These are phyloP conservation scores for Zaprionus gabonicus DNA, from an alignment of 1,140 invertebrate species.

Conservation along the genomic window DNA sequence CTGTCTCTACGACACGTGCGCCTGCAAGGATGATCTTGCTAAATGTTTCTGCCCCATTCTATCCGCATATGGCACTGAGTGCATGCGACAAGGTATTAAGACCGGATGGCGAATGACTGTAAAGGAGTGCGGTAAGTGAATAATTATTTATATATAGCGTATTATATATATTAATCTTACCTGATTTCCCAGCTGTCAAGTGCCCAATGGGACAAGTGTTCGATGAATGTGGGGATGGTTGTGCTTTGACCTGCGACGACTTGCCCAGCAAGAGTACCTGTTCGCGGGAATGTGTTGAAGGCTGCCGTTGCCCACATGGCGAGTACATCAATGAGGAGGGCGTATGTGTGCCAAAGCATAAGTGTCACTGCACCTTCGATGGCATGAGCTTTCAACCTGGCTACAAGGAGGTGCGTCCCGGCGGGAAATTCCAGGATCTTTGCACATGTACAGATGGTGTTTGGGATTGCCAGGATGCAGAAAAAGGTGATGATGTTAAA, in stretches of 20 bases:
- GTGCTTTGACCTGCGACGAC: constrained; percentile 89
- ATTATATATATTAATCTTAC: background rate
- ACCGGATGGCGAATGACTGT: constrained; percentile 92
- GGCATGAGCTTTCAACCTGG: constrained; percentile 90
- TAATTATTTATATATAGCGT: background rate
- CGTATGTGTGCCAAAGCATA: constrained; percentile 90
- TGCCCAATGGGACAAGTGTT: constrained; percentile 92
- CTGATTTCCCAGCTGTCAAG: constrained; percentile 85
- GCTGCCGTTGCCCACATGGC: constrained; percentile 93
- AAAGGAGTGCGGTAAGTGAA: constrained; percentile 87
- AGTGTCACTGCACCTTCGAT: constrained; percentile 91
- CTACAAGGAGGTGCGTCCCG: constrained; percentile 89
- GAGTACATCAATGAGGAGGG: constrained; percentile 89
- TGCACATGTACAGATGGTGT: constrained; percentile 91
- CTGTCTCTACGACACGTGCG: constrained; percentile 94
- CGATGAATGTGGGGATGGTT: constrained; percentile 91
- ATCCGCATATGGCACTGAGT: constrained; percentile 91
- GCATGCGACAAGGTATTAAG: constrained; percentile 89
- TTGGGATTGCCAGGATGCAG: constrained; percentile 90
- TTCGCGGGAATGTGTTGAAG: constrained; percentile 90
- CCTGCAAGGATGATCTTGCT: constrained; percentile 88
- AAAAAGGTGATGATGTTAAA: constrained; percentile 86
- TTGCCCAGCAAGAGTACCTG: constrained; percentile 81
- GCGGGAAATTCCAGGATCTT: constrained; percentile 87
- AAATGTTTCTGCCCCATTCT: constrained; percentile 93